phyloP scores from a whole-genome alignment of 2,113 vertebrate genomes.

The Kryptolebias marmoratus region DNA sequence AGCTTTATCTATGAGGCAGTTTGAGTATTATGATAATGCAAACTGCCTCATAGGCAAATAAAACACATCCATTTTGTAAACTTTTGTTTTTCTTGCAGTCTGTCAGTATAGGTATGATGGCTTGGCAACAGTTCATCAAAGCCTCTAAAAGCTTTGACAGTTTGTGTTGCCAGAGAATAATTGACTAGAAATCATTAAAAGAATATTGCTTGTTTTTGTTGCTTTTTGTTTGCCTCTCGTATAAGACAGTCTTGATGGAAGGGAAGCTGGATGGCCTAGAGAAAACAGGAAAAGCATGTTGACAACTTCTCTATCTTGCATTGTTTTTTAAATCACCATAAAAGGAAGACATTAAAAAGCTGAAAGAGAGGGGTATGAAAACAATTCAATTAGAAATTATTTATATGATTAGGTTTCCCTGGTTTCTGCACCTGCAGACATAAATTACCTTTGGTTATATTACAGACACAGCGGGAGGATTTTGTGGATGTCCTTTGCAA shows the following conservation, averaged over 20 bases:
- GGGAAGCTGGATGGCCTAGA: background rate
- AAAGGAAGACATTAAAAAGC: background rate
- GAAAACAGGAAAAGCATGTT: conserved; percentile 8
- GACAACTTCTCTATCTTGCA: conserved; percentile 2
- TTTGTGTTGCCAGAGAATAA: conserved; percentile 13
- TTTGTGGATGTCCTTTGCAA: conserved; percentile 33
- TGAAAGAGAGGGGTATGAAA: conserved; percentile 7
- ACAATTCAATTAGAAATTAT: conserved; percentile 67
- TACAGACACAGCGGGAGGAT: conserved; percentile 34
- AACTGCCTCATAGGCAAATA: conserved; percentile 39
- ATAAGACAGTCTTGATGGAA: conserved; percentile 18
- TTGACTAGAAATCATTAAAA: conserved; percentile 36
- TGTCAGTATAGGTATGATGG: conserved; percentile 3
- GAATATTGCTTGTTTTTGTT: conserved; percentile 22
- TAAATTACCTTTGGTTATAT: conserved; percentile 28
- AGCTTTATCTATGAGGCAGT: conserved; percentile 38
- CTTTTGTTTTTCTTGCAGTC: background rate
- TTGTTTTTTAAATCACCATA: conserved; percentile 27
- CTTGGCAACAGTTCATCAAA: conserved; percentile 28
- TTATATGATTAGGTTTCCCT: conserved; percentile 54
- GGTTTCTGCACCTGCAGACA: conserved; percentile 52
- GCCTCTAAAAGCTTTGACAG: conserved; percentile 21
- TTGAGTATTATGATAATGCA: conserved; percentile 31
- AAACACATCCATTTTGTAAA: conserved; percentile 43
- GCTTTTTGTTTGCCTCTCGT: conserved; percentile 9